Conservation (phyloP, 2,113 vertebrate species). For the Globicephala melas region DNA sequence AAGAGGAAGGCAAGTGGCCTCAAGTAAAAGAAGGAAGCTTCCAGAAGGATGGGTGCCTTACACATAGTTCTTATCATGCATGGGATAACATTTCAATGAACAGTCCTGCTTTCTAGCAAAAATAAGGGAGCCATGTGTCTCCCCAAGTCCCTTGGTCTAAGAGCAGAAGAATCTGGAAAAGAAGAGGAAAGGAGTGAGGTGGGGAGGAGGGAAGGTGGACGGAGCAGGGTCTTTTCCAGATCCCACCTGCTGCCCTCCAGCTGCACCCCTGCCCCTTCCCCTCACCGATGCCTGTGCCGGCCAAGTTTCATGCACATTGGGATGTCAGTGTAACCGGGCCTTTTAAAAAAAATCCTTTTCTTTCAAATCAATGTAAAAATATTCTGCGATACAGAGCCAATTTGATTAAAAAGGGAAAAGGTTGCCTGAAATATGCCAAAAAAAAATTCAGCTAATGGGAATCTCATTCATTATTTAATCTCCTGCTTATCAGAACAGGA, state of each 20-base stretch:
- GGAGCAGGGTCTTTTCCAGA: neutral
- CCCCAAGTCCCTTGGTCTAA: neutral
- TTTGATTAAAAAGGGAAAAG: constrained; percentile 79
- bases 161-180: neutral
- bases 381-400: constrained; percentile 75
- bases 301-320: neutral
- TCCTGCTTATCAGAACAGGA: constrained; percentile 84
- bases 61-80: neutral
- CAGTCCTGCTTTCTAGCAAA: neutral
- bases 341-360: constrained; percentile 44
- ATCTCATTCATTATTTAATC: constrained; percentile 88
- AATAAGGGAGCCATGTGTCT: neutral
- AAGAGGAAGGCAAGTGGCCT: neutral
- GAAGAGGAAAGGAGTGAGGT: neutral
- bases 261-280: neutral
- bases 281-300: neutral
- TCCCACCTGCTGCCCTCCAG: neutral
- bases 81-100: neutral
- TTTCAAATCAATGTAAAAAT: constrained; percentile 84
- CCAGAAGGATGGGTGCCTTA: neutral
- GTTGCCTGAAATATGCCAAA: constrained; percentile 82
- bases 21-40: neutral
- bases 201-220: neutral
- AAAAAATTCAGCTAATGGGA: constrained; percentile 83
- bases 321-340: neutral